Evolutionary conservation across 2,797 vertebrate genomes (phyloP).

Genomic region (Tadarida brasiliensis): DNA sequence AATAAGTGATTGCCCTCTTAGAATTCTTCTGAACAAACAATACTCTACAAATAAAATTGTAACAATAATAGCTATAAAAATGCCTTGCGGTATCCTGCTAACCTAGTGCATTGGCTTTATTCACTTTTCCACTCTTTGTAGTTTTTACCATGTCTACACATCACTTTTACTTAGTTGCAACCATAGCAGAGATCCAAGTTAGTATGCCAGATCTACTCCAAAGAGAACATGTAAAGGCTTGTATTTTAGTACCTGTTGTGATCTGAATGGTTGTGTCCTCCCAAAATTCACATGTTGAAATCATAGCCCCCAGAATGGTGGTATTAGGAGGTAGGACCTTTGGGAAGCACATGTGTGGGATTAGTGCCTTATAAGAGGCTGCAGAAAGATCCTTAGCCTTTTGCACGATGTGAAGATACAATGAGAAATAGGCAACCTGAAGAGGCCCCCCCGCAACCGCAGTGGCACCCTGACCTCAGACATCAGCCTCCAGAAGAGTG

Average conservation of each 20-base stretch:
- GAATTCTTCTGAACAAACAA: conserved; percentile 21
- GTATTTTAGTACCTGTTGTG: not conserved
- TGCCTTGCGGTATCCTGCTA: not conserved
- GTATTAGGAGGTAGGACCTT: not conserved
- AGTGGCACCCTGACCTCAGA: not conserved
- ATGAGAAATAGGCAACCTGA: not conserved
- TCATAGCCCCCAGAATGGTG: not conserved
- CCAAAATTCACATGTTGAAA: not conserved
- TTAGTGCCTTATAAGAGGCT: not conserved
- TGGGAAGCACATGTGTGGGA: not conserved
- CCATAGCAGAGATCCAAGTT: not conserved
- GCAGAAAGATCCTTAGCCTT: not conserved
- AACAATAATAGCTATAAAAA: conserved; percentile 10
- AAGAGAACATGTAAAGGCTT: conserved; percentile 27
- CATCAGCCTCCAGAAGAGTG: not conserved
- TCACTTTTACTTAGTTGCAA: conserved; percentile 28
- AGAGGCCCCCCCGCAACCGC: not conserved
- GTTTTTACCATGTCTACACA: not conserved
- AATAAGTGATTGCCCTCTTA: not conserved
- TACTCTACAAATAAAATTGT: not conserved
- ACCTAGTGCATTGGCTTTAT: conserved; percentile 40
- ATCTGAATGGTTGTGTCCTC: not conserved
- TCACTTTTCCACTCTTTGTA: conserved; percentile 18
- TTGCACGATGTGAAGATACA: not conserved
- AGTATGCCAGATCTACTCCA: not conserved